Conservation (phyloP, 1,140 invertebrate genomes). For the Caenorhabditis briggsae region DNA sequence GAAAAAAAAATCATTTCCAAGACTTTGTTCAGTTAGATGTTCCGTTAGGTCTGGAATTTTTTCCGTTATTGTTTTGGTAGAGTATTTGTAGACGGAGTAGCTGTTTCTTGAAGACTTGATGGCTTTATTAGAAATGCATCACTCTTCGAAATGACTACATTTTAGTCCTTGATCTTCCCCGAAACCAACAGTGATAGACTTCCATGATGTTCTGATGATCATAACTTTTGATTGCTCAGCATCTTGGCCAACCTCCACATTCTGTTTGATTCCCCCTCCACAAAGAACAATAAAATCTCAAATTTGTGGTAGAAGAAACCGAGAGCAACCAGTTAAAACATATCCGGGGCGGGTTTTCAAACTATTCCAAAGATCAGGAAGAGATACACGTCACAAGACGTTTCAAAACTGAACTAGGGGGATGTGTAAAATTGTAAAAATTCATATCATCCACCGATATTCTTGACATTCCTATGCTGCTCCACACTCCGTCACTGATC, state of each 20-base stretch:
- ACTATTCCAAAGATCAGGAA: constrained; percentile 32
- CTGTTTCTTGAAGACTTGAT: too few species aligned
- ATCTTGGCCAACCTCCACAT: neutral
- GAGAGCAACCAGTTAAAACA: neutral
- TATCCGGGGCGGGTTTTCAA: neutral
- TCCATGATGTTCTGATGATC: constrained; percentile 39
- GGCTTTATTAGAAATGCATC: too few species aligned
- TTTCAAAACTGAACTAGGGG: neutral
- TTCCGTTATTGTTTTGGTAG: too few species aligned
- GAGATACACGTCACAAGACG: too few species aligned
- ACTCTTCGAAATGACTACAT: too few species aligned
- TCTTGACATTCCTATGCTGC: neutral
- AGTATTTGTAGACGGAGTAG: too few species aligned
- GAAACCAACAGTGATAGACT: neutral
- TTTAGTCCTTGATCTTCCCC: neutral
- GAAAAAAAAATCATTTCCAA: too few species aligned
- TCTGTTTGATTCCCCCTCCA: neutral
- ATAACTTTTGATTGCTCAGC: constrained; percentile 43
- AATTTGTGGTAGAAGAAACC: neutral
- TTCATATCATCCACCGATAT: constrained; percentile 36
- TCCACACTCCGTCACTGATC: constrained; percentile 25
- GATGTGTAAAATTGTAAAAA: neutral
- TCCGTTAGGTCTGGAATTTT: too few species aligned
- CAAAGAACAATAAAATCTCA: constrained; percentile 38
- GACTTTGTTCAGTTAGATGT: too few species aligned